Evolutionary conservation across 2,888 invertebrate species (phyloP).

Genomic region (Phlogophora meticulosa): DNA sequence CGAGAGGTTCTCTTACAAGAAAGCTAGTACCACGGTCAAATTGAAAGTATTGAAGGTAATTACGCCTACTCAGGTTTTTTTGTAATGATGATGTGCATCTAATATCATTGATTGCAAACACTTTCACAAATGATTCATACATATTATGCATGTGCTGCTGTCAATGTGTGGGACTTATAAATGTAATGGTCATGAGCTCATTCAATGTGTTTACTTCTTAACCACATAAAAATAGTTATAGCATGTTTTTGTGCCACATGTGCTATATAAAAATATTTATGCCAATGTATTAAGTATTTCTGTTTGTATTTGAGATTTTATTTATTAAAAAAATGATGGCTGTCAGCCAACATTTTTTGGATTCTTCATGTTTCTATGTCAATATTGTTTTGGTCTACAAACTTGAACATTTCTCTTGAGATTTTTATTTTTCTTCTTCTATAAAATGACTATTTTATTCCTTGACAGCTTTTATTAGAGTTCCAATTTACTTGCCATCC

Average conservation of each 20-base stretch:
- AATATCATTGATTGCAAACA: conserved; percentile 57
- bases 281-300: conserved; percentile 14
- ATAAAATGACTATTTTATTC: conserved; percentile 6
- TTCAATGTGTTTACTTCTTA: conserved; percentile 40
- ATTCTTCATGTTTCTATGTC: conserved; percentile 51
- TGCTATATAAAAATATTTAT: conserved; percentile 23
- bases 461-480: conserved; percentile 95
- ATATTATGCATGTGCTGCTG: conserved; percentile 34
- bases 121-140: conserved; percentile 67
- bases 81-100: conserved; percentile 58
- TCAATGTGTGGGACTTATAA: conserved; percentile 38
- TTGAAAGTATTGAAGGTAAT: conserved; percentile 96
- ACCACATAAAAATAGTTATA: conserved; percentile 14
- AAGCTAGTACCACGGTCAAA: conserved; percentile 96
- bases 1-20: conserved; percentile 98
- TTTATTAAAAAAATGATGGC: conserved; percentile 58
- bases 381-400: conserved; percentile 49
- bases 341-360: conserved; percentile 51
- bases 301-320: conserved; percentile 36
- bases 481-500: conserved; percentile 98
- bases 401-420: conserved; percentile 3
- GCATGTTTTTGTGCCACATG: conserved; percentile 37
- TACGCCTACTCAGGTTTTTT: conserved; percentile 69
- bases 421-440: not conserved
- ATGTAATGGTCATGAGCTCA: conserved; percentile 27